Percentiles rank a stretch among this genome's conserved stretches.
Conservation (phyloP, 2,797 vertebrate genomes). For the Enteromius thamalakanensis region DNA sequence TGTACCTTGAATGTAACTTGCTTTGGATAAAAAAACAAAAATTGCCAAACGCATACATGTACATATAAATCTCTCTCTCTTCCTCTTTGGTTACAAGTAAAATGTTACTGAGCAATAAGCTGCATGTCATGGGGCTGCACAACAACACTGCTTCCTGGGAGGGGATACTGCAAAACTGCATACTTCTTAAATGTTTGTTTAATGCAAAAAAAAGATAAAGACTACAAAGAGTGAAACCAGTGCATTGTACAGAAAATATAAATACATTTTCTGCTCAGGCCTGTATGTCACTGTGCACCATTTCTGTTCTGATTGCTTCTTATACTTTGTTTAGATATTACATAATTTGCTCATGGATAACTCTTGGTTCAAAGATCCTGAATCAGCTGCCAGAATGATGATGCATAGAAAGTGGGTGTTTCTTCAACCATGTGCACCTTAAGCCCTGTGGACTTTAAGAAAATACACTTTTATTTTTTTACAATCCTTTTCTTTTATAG, state of each 20-base stretch:
- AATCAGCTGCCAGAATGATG: conserved; percentile 24
- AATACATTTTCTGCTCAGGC: not conserved
- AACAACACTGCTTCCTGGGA: not conserved
- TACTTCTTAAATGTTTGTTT: not conserved
- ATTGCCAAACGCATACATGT: not conserved
- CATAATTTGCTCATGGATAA: not conserved
- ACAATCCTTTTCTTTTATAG: not conserved
- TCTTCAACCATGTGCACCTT: not conserved
- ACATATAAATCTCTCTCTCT: not conserved
- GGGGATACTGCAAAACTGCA: not conserved
- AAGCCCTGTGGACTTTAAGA: too few species aligned
- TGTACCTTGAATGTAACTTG: not conserved
- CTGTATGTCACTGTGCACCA: not conserved
- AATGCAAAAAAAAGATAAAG: not conserved
- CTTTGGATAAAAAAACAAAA: not conserved
- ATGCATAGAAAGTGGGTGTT: not conserved
- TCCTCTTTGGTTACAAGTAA: not conserved
- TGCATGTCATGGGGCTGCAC: not conserved
- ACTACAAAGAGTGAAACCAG: not conserved
- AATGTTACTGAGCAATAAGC: not conserved
- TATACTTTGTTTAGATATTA: not conserved
- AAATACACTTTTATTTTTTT: not conserved
- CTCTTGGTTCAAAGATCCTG: not conserved
- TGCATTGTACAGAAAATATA: not conserved
- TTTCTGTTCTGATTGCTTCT: not conserved